A percentile compares a stretch with the other conserved stretches of the same genome.
Evolutionary conservation across 2,797 vertebrate genomes (phyloP).

Genomic region (Meda fulgida): DNA sequence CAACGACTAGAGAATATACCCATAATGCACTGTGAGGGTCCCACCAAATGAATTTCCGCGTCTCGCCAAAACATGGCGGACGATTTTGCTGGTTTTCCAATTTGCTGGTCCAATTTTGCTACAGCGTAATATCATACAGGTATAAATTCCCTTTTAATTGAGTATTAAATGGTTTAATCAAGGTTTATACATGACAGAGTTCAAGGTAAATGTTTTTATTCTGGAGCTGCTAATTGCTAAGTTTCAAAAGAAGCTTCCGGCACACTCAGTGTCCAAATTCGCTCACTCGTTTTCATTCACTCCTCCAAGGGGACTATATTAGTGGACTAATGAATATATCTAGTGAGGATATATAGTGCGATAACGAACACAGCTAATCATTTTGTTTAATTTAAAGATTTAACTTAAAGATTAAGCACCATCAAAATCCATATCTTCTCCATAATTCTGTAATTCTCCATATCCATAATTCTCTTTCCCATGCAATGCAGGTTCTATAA

Average conservation of each 20-base stretch:
- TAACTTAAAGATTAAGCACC: not conserved
- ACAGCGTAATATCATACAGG: not conserved
- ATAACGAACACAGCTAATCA: not conserved
- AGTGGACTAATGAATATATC: not conserved
- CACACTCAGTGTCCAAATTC: not conserved
- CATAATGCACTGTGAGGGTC: not conserved
- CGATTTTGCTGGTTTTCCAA: too few species aligned
- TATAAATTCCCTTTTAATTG: not conserved
- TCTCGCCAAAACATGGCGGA: too few species aligned
- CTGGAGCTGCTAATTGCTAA: not conserved
- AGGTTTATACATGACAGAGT: not conserved
- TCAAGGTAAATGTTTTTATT: not conserved
- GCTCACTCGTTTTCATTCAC: not conserved
- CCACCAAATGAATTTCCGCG: too few species aligned
- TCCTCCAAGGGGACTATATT: not conserved
- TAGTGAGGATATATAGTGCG: not conserved
- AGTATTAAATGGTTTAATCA: not conserved
- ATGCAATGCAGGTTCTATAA: conserved; percentile 61
- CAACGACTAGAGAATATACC: not conserved
- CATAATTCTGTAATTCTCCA: conserved; percentile 45
- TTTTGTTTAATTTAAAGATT: not conserved
- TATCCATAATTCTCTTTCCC: conserved; percentile 58
- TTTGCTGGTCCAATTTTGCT: not conserved
- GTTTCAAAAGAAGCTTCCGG: not conserved
- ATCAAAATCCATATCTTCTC: conserved; percentile 8